Evolutionary conservation across 2,113 vertebrate genomes (phyloP).

Genomic region (Tonatia bakeri): DNA sequence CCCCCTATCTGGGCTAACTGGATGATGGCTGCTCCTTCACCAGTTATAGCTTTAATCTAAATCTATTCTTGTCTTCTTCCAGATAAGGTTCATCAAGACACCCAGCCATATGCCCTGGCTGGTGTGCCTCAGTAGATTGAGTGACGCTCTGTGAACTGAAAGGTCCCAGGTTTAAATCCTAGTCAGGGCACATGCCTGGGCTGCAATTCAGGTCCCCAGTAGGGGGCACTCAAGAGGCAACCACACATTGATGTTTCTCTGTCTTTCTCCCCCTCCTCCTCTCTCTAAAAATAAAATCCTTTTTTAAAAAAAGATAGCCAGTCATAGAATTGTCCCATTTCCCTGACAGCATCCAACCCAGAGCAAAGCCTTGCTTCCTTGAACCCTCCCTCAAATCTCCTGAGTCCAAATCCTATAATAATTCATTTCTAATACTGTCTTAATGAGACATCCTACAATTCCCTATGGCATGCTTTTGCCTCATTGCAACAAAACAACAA

Average conservation of each 20-base stretch:
- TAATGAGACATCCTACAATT: not conserved
- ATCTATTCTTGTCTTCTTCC: not conserved
- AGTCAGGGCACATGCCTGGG: too few species aligned
- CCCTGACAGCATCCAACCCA: not conserved
- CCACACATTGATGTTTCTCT: too few species aligned
- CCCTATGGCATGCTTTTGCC: too few species aligned
- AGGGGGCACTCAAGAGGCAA: too few species aligned
- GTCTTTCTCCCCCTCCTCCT: too few species aligned
- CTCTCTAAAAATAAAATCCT: too few species aligned
- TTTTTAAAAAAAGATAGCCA: not conserved
- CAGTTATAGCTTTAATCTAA: not conserved
- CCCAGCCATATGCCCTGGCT: not conserved
- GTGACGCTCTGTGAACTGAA: too few species aligned
- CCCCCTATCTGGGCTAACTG: not conserved
- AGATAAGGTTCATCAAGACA: not conserved
- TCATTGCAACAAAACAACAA: not conserved
- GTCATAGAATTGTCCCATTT: not conserved
- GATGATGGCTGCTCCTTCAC: not conserved
- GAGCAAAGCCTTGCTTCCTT: not conserved
- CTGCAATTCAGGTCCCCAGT: too few species aligned
- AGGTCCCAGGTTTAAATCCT: too few species aligned
- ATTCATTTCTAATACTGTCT: not conserved
- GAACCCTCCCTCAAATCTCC: not conserved
- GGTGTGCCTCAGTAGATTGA: too few species aligned
- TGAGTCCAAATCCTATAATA: not conserved